phyloP scores from a whole-genome alignment of 2,797 vertebrate species.

The Pteronotus mesoamericanus region DNA sequence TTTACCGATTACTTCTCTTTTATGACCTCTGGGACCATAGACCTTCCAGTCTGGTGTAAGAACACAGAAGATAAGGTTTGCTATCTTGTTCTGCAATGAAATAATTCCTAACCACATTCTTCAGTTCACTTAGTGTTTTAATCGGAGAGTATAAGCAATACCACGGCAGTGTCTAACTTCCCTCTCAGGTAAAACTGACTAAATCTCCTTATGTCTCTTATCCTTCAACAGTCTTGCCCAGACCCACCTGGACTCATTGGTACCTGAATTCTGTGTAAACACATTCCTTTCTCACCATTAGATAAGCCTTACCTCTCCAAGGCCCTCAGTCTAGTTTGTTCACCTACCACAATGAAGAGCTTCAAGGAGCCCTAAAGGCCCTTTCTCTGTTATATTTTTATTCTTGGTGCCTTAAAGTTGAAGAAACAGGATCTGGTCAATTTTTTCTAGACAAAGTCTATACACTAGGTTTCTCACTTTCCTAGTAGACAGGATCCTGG shows the following conservation, averaged over 20 bases:
- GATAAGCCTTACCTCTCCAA: background rate
- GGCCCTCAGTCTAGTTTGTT: background rate
- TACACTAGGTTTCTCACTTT: slow-evolving; percentile 7
- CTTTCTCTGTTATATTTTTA: background rate
- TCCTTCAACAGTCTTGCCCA: background rate
- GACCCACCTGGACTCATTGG: accelerated
- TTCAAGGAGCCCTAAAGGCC: background rate
- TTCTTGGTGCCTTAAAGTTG: background rate
- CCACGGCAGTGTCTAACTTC: accelerated
- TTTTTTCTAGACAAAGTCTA: background rate
- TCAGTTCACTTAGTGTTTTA: background rate
- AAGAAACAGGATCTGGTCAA: background rate
- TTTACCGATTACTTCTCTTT: background rate
- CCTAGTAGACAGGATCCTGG: slow-evolving; percentile 11
- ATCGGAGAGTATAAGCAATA: background rate
- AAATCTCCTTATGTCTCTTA: background rate
- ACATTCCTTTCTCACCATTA: background rate
- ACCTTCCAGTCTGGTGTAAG: background rate
- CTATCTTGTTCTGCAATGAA: background rate
- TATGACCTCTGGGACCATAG: background rate
- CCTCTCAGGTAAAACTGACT: background rate
- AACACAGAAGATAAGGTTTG: background rate
- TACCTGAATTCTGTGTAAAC: background rate
- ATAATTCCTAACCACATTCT: background rate
- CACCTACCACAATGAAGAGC: background rate